Evolutionary conservation across 2,888 invertebrate species (phyloP), one percentile per base, ranked within the genome.

Genomic region (Himalopsyche kuldschensis): DNA sequence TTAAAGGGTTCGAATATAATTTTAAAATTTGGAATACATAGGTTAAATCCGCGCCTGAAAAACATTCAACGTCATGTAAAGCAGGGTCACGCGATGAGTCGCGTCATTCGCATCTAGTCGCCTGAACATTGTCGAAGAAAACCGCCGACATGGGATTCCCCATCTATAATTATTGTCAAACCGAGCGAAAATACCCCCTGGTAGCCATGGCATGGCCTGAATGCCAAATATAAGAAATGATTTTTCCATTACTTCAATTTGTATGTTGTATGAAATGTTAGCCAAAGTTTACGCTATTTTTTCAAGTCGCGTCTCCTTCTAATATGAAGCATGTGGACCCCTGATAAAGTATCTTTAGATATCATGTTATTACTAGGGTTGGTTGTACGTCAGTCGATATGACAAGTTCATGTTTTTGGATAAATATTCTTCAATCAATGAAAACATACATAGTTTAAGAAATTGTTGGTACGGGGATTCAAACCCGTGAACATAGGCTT

Each of bases 141-240:
- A 24, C 27, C 30, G 69, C 69, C 27, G 41, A 41, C 41, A 41
- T 41, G 41, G 41, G 41, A 30, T 69, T 30, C 69, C 69, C 41
- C n/a, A 20, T 17, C 75, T 75, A 81, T 82, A 83, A 84, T 84
- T 79, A 84, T 84, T 84, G 84, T 47, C 35, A 78, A 84, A 84
- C 84, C 83, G 84, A 83, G 35, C 84, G 84, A 48, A 81, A 31
- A 78, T 83, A 69, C 10, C 27, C 69, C 69, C 69, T 30, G 24
- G 82, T 75, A 83, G 30, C 80, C 32, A 31, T 35, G 11, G n/a
- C 84, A 81, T 82, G 84, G 35, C n/a, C 27, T 15, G 84, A 84
- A 80, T 84, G 75, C 11, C 46, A 30, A 75, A 32, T 75, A 27
- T 41, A 8, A 31, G 75, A 46, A 48, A 81, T 41, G 30, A 30